Evolutionary conservation across 1,140 invertebrate genomes (phyloP), one percentile per base, ranked within the genome.

Genomic region (Tetramorium simillimum): DNA sequence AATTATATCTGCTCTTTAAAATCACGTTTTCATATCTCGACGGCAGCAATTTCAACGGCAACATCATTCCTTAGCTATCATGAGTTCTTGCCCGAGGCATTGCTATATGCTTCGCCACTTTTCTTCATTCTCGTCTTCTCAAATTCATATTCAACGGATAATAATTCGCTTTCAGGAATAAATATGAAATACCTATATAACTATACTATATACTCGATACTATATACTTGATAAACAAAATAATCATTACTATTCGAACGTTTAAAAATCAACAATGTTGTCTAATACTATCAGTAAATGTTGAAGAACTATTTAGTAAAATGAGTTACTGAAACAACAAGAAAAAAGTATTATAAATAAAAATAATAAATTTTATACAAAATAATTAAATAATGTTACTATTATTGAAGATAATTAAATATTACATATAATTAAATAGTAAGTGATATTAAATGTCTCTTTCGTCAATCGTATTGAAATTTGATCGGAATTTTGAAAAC

Each of bases 1-100:
- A 46, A 58, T 67, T 62, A 9, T n/a, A 33, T 62, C 37, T 43
- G 58, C 10, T 24, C 51, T 33, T 43, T 58, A 33, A 70, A 49
- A 16, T n/a, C 46, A 69, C 33, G 67, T 90, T 89, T 87, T 78
- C 77, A 62, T 43, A 70, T 56, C 21, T 67, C 46, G 70, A 21
- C 62, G 70, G 63, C 65, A 65, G 69, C 75, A 91, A 89, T 91
- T 91, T 89, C 89, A 85, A 62, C 53, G 69, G 84, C 89, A 87
- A 87, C 86, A 86, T 91, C 82, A 88, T 69, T 69, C 77, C 73
- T 77, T 72, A 69, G 76, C 89, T 89, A 92, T 92, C 91, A 92
- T 86, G 60, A 84, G 86, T 90, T 92, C 81, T 89, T 91, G 78
- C 86, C 58, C 69, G 53, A 70, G 73, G 72, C 28, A 33, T 76